These are phyloP conservation scores for Dendropsophus ebraccatus DNA, from an alignment of 2,113 vertebrate genomes.

Conservation along the genomic window DNA sequence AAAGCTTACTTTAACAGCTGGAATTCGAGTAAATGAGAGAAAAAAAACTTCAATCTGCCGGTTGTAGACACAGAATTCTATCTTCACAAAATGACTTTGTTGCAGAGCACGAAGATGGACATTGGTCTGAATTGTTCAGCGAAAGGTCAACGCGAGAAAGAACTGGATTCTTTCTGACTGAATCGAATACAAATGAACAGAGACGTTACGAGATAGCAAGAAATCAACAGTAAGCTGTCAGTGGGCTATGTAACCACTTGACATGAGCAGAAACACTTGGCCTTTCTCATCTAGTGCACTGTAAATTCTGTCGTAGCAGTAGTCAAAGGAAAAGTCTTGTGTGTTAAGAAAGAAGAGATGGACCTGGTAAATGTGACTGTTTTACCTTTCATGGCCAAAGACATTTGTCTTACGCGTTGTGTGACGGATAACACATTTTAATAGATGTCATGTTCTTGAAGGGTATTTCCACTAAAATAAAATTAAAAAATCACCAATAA, in stretches of 20 bases:
- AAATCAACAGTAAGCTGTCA: constrained; percentile 63
- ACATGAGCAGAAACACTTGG: constrained; percentile 52
- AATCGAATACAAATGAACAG: constrained; percentile 64
- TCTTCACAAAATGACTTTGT: constrained; percentile 48
- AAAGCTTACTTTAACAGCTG: constrained; percentile 6
- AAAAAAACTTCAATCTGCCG: constrained; percentile 55
- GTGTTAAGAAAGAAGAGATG: constrained; percentile 30
- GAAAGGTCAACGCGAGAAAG: constrained; percentile 62
- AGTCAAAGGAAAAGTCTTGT: constrained; percentile 33
- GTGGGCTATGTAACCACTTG: constrained; percentile 64
- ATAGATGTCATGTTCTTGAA: neutral
- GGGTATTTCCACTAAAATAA: neutral
- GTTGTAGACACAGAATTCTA: constrained; percentile 43
- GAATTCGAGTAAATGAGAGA: constrained; percentile 38
- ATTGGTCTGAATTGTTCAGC: constrained; percentile 53
- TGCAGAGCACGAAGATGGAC: constrained; percentile 55
- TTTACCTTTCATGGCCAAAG: constrained; percentile 20
- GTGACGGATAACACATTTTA: neutral
- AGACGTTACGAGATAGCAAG: constrained; percentile 61
- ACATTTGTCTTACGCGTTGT: constrained; percentile 5
- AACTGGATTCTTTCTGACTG: constrained; percentile 59
- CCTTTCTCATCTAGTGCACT: constrained; percentile 52
- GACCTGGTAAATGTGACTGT: constrained; percentile 38
- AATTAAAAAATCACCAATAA: too few species aligned
- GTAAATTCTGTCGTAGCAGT: constrained; percentile 53